A percentile compares a stretch with the other conserved stretches of the same genome.
These are phyloP conservation scores for Murina feae DNA, from an alignment of 2,113 vertebrate species.

Conservation along the genomic window DNA sequence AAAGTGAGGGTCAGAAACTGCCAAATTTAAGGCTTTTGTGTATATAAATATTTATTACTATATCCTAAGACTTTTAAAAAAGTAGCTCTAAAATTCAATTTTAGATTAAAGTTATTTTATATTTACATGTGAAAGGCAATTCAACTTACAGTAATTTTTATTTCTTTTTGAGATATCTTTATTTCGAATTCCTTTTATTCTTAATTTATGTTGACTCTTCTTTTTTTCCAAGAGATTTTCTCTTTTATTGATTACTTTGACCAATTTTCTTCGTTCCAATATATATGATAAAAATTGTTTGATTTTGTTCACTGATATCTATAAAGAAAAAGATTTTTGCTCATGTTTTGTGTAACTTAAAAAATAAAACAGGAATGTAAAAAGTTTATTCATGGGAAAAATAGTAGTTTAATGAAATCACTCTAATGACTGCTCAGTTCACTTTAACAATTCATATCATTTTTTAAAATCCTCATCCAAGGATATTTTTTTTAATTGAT, in stretches of 20 bases:
- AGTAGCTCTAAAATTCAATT: slow-evolving; percentile 34
- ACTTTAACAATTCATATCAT: not conserved
- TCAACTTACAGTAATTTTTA: slow-evolving; percentile 61
- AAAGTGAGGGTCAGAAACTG: not conserved
- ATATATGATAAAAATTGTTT: slow-evolving; percentile 45
- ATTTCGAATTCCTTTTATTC: slow-evolving; percentile 55
- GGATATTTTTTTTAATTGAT: not conserved
- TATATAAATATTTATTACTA: slow-evolving; percentile 45
- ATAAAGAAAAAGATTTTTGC: slow-evolving; percentile 51
- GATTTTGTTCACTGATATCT: slow-evolving; percentile 60
- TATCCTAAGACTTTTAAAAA: not conserved
- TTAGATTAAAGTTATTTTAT: slow-evolving; percentile 36
- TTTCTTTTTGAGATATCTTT: slow-evolving; percentile 45
- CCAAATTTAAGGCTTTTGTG: not conserved
- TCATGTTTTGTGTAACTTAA: slow-evolving; percentile 12
- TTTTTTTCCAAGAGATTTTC: slow-evolving; percentile 46
- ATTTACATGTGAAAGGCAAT: not conserved
- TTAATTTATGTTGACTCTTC: slow-evolving; percentile 40
- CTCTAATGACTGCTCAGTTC: not conserved
- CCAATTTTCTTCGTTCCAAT: slow-evolving; percentile 44
- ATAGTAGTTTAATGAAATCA: not conserved
- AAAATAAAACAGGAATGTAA: slow-evolving; percentile 7
- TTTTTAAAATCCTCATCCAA: not conserved
- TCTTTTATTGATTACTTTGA: slow-evolving; percentile 40
- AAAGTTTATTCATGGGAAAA: slow-evolving; percentile 21